Conservation (phyloP, 2,797 vertebrate genomes). For the Hafferia zeledoni region DNA sequence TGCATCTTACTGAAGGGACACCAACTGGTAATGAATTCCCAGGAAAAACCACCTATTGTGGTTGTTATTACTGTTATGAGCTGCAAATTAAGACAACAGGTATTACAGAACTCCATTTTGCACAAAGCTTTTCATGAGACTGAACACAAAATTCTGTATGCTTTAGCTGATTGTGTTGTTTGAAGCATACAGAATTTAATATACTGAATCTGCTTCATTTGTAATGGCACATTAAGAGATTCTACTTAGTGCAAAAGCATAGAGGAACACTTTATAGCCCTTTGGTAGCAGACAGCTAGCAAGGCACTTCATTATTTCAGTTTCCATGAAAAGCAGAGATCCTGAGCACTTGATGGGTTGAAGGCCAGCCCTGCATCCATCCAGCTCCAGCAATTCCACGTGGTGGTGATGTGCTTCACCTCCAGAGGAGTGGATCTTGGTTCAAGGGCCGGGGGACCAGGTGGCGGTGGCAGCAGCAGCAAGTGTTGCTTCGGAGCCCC, state of each 20-base stretch:
- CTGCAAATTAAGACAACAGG: background rate
- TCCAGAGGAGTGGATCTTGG: background rate
- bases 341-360: background rate
- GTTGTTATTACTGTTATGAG: background rate
- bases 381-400: fast-evolving
- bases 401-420: background rate
- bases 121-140: background rate
- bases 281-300: background rate
- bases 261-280: background rate
- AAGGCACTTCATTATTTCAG: background rate
- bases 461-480: no score
- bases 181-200: background rate
- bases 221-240: background rate
- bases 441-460: background rate
- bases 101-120: background rate
- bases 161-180: background rate
- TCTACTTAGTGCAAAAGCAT: background rate
- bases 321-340: background rate
- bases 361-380: background rate
- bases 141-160: background rate
- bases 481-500: fast-evolving
- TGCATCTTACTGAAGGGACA: background rate
- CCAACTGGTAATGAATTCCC: background rate
- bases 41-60: background rate
- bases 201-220: background rate